Base-by-base conservation (phyloP, 2,113 vertebrate genomes). In the Rhabdornis inornatus region DNA sequence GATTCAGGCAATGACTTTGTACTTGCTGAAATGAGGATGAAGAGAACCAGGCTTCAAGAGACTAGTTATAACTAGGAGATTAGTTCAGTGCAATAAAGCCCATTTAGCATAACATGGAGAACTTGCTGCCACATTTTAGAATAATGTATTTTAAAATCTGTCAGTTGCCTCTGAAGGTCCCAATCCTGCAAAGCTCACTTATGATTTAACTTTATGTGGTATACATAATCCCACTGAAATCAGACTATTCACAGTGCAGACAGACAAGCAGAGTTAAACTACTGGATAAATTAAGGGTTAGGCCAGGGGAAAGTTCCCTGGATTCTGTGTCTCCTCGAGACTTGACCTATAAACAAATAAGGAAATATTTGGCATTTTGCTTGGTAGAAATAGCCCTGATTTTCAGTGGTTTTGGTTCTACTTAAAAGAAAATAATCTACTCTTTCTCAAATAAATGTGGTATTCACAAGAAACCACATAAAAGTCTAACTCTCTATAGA, bases 61-160 rank as follows among this genome's bases (percentile, higher is more conserved):
- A 79, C 91, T 55, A 95, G 63, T 44, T 90, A 11, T 77, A 94
- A 79, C 87, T 65, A 47, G 50, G n/a, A 91, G 83, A 96, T 96
- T 70, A 90, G 23, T 31, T 82, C 76, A 39, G 21, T 76, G 45
- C 57, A 68, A 87, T 85, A 76, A 85, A 76, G 59, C 31, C 53
- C 61, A 42, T 35, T 83, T 63, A 65, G 33, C 47, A n/a, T 16
- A 78, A 76, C 49, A 79, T 1, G 0, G n/a, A 78, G 40, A 61
- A 66, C n/a, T 76, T 61, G 33, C 61, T 3, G 6, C 40, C 1
- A 0, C 37, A 30, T 77, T 85, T 79, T 79, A 28, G 16, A 83
- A 87, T 63, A 81, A 83, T 7, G 15, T 37, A 72, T 83, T 93
- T 81, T 59, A 95, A 95, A 87, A 69, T 55, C 69, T 76, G 53